Evolutionary conservation across 2,888 invertebrate species (phyloP).

Genomic region (Pedicia rivosa): DNA sequence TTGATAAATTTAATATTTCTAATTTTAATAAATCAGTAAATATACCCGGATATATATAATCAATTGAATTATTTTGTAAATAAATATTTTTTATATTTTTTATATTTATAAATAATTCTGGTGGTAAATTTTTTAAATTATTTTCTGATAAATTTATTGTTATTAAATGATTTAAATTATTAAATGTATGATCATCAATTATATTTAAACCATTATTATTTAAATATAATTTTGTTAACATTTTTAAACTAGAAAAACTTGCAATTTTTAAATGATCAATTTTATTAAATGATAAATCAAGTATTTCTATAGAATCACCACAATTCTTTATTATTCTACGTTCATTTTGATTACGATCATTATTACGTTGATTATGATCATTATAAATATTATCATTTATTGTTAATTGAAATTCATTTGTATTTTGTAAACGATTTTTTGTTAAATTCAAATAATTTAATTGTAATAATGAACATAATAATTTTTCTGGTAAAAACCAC

Average conservation of each 20-base stretch:
- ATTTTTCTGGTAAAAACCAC: slow-evolving; percentile 71
- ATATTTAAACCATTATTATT: slow-evolving; percentile 78
- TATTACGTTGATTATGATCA: not conserved
- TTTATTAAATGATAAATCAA: slow-evolving; percentile 74
- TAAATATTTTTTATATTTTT: slow-evolving; percentile 75
- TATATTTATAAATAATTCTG: slow-evolving; percentile 67
- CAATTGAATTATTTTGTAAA: slow-evolving; percentile 79
- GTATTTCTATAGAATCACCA: slow-evolving; percentile 52
- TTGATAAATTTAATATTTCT: slow-evolving; percentile 64
- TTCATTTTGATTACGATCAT: not conserved
- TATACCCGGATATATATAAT: slow-evolving; percentile 67
- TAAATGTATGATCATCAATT: slow-evolving; percentile 69
- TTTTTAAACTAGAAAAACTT: slow-evolving; percentile 62
- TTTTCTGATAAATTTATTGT: slow-evolving; percentile 81
- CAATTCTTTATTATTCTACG: slow-evolving; percentile 30
- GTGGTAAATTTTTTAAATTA: slow-evolving; percentile 72
- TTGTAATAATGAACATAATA: slow-evolving; percentile 70
- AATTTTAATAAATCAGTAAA: slow-evolving; percentile 70
- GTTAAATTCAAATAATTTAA: slow-evolving; percentile 71
- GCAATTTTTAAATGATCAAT: slow-evolving; percentile 67
- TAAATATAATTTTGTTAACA: slow-evolving; percentile 63
- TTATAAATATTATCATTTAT: slow-evolving; percentile 37
- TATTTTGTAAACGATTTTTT: slow-evolving; percentile 73
- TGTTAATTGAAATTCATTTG: slow-evolving; percentile 70
- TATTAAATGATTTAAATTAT: slow-evolving; percentile 62